phyloP scores from a whole-genome alignment of 2,888 invertebrate species.

The Melanophora roralis region DNA sequence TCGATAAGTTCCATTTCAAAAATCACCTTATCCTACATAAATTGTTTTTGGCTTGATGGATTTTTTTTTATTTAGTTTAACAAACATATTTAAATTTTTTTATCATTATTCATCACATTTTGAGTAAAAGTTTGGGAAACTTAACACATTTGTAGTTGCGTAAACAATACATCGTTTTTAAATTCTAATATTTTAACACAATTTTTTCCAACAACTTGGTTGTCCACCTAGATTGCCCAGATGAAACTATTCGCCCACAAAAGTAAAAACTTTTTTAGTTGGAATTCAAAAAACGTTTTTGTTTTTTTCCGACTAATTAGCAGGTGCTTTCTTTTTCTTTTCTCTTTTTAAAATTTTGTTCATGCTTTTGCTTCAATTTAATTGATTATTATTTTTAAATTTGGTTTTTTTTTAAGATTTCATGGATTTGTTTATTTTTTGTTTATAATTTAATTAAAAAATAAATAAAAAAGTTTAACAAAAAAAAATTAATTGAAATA shows the following conservation, averaged over 20 bases:
- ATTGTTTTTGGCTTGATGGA: too few species aligned
- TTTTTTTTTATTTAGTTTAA: background rate
- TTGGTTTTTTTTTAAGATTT: background rate
- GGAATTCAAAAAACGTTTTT: background rate
- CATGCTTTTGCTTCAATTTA: slow-evolving; percentile 1
- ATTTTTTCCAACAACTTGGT: too few species aligned
- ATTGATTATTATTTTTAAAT: slow-evolving; percentile 8
- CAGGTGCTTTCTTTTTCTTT: background rate
- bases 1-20: too few species aligned
- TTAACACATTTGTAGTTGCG: too few species aligned
- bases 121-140: too few species aligned
- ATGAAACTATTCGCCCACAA: background rate
- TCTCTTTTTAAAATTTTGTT: background rate
- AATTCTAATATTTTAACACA: too few species aligned
- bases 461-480: slow-evolving; percentile 12
- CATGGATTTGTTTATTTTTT: background rate
- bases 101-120: too few species aligned
- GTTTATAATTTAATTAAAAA: background rate
- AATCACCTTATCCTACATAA: too few species aligned
- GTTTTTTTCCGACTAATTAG: background rate
- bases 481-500: background rate
- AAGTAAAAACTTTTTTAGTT: too few species aligned
- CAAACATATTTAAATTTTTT: too few species aligned
- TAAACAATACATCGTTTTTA: too few species aligned
- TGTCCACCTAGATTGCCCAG: background rate